These are phyloP conservation scores for Plumapathes pennacea DNA, from an alignment of 92 coral and sea anemone genomes.

Conservation along the genomic window DNA sequence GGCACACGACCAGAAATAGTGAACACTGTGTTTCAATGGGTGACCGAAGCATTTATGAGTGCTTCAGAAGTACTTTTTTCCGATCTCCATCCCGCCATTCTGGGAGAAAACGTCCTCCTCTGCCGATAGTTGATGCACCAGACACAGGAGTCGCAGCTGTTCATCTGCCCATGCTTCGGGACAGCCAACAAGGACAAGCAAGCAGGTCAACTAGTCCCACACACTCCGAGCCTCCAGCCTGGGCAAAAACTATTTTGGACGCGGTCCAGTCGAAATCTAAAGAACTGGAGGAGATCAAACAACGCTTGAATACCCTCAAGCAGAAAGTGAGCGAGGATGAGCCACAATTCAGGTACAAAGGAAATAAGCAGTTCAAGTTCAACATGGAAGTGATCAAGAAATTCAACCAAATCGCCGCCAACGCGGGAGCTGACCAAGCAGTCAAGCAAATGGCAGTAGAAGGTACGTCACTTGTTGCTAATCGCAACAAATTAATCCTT, in stretches of 20 bases:
- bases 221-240: conserved; percentile 10
- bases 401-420: conserved; percentile 1
- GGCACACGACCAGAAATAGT: too few species aligned
- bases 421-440: conserved; percentile 12
- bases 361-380: conserved; percentile 24
- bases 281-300: conserved; percentile 9
- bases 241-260: conserved; percentile 11
- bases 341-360: conserved; percentile 22
- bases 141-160: too few species aligned
- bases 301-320: conserved; percentile 6
- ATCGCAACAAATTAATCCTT: conserved; percentile 14
- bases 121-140: too few species aligned
- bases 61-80: too few species aligned
- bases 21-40: too few species aligned
- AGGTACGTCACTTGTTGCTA: conserved; percentile 33
- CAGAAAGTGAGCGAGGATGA: conserved; percentile 11
- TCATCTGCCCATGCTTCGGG: too few species aligned
- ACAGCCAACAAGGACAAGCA: too few species aligned
- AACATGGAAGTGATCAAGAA: conserved; percentile 5
- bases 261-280: conserved; percentile 13
- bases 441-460: conserved; percentile 12
- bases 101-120: too few species aligned
- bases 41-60: too few species aligned
- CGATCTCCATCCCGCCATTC: too few species aligned
- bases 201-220: too few species aligned